Base-by-base conservation (phyloP, 1,140 invertebrate genomes). In the Drosophila nasuta region DNA sequence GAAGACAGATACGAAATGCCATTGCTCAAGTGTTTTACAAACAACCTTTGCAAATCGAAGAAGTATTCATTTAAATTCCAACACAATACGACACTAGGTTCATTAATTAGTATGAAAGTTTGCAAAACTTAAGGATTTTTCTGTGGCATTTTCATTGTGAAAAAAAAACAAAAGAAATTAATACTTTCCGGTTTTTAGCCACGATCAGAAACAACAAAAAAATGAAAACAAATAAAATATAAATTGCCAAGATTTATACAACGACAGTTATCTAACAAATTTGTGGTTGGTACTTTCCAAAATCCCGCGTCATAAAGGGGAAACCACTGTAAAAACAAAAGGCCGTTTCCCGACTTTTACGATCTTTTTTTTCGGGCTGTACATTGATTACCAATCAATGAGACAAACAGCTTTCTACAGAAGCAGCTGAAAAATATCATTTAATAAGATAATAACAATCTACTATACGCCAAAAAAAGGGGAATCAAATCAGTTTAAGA, bases 201-300 rank as follows among this genome's bases (percentile, higher is more conserved):
- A 33, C 35, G 35, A 38, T 38, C 35, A 38, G 35, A 38, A 38
- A 38, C 7, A 10, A 33, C 35, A 38, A 8, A 38, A 38, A 38
- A 10, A 33, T 33, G 6, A 38, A 38, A 10, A 38, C 1, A 8
- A 38, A 38, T 8, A 10, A 15, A 48, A 48, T 1, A 48, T 20
- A 17, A 20, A 48, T 17, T 48, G 28, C 5, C 51, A 54, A 33
- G 11, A 30, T 51, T 10, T 48, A 48, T 20, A 52, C 25, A 30
- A 8, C 51, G 33, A 5, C 28, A 15, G 28, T 30, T 30, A 33
- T 13, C 28, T 52, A 52, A 52, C 13, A 30, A 33, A 35, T 35
- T 54, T 54, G 51, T 54, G 51, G 51, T 54, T 35, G 51, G 51
- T 33, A 30, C 51, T 54, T 54, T 54, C 51, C 4, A 54, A 54